Evolutionary conservation across 2,113 vertebrate genomes (phyloP), one percentile per base, ranked within the genome.

Genomic region (Neodontobutis hainanensis): DNA sequence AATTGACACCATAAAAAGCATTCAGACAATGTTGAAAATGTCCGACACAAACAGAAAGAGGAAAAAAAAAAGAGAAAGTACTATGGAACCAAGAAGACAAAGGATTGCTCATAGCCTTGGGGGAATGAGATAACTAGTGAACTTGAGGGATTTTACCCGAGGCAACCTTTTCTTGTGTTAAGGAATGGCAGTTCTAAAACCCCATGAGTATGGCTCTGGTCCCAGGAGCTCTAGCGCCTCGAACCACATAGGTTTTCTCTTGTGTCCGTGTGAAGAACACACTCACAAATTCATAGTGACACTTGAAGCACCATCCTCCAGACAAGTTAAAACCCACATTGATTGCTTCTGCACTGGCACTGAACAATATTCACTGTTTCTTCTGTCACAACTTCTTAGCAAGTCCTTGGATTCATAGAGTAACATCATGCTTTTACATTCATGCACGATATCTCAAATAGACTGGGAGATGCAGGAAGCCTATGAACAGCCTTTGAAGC

Each of bases 401-500:
- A 19, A 50, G 57, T 47, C 34, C 42, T 47, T 14, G 57, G 64
- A 72, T 65, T 81, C 65, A 67, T 5, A 35, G 19, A 75, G 83
- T 42, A 79, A 70, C 78, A 75, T 71, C 60, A 32, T 32, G 53
- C 70, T 85, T 86, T 79, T 19, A 72, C 70, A 81, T 80, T 82
- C 69, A 69, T 71, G 65, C 65, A 42, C 60, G 59, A 64, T 68
- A 64, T 77, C 57, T 62, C 69, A 79, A 73, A 85, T 73, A 66
- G 84, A 79, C 61, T 79, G 75, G 72, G 78, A 74, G 63, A 67
- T 55, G 15, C 47, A 44, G 61, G 75, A 45, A 84, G 82, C 62
- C 75, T 81, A 8, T 10, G 40, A 77, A 77, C 62, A 58, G 56
- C 58, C 80, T 89, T 89, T 90, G 87, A 90, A 83, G 86, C 75